Conservation (phyloP, 2,888 invertebrate species). For the Rhorus exstirpatorius region DNA sequence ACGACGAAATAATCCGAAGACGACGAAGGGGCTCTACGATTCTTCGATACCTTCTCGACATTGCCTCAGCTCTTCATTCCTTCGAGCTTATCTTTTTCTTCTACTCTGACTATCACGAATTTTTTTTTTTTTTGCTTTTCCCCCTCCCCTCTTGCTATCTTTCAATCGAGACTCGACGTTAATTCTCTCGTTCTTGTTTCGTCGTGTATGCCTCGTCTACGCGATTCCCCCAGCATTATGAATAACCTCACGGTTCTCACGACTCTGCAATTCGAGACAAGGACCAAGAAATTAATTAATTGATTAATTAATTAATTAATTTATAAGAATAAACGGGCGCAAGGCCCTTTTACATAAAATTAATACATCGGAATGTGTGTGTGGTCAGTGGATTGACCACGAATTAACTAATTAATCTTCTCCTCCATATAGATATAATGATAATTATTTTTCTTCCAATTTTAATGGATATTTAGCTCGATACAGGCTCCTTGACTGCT, state of each 20-base stretch:
- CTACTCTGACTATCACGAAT: not conserved
- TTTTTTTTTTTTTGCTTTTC: not conserved
- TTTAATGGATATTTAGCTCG: no score
- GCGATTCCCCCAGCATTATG: conserved; percentile 40
- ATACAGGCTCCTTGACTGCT: no score
- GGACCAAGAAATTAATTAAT: not conserved
- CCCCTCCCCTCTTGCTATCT: not conserved
- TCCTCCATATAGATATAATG: no score
- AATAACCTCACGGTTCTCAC: conserved; percentile 9
- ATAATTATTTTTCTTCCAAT: no score
- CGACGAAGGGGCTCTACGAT: conserved; percentile 42
- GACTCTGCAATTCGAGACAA: conserved; percentile 6
- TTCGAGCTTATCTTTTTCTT: conserved; percentile 1
- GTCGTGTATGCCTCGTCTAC: conserved; percentile 23
- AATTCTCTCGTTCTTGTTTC: conserved; percentile 34
- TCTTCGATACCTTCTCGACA: conserved; percentile 48
- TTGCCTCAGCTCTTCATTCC: conserved; percentile 2
- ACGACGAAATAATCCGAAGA: conserved; percentile 35
- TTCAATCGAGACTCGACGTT: conserved; percentile 31
- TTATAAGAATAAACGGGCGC: no score
- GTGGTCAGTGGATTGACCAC: no score
- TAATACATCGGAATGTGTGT: no score
- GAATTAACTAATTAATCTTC: no score
- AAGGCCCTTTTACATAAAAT: no score
- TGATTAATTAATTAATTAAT: no score